phyloP scores from a whole-genome alignment of 2,888 invertebrate genomes.

The Metalampra italica region DNA sequence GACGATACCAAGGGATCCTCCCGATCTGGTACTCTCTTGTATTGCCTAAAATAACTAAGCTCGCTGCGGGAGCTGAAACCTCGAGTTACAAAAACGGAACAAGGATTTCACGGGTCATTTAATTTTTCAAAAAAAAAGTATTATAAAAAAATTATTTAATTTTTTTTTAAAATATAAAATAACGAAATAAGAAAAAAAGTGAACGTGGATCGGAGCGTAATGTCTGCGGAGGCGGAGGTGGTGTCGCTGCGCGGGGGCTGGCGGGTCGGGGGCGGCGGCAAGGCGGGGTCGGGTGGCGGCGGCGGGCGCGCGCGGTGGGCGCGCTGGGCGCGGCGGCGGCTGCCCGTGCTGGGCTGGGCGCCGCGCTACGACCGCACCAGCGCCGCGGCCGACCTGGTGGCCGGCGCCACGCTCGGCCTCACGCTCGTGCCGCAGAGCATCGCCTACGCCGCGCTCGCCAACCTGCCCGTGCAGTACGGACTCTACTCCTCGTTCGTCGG shows the following conservation, averaged over 20 bases:
- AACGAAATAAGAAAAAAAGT: no score
- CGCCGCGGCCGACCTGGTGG: conserved; percentile 89
- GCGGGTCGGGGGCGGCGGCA: conserved; percentile 28
- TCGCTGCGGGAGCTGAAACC: no score
- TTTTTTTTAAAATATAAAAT: no score
- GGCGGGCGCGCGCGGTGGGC: conserved; percentile 22
- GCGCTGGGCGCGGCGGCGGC: conserved; percentile 32
- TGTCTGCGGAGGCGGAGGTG: not conserved
- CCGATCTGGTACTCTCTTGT: no score
- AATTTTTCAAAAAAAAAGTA: no score
- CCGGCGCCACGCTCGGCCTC: conserved; percentile 92
- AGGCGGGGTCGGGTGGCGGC: conserved; percentile 10
- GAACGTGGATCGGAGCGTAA: no score
- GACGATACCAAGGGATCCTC: no score
- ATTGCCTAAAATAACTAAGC: no score
- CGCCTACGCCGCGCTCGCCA: conserved; percentile 92
- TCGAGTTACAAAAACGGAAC: no score
- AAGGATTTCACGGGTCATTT: no score
- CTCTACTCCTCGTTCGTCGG: conserved; percentile 95
- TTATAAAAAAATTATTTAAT: no score
- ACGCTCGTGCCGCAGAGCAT: conserved; percentile 96
- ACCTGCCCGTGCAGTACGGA: conserved; percentile 92
- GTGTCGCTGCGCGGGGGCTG: conserved; percentile 18
- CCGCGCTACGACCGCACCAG: conserved; percentile 82
- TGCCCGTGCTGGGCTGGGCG: conserved; percentile 82